Percentiles rank a stretch among this genome's conserved stretches.
Evolutionary conservation across 2,113 vertebrate genomes (phyloP).

Genomic region (Protobothrops mucrosquamatus): DNA sequence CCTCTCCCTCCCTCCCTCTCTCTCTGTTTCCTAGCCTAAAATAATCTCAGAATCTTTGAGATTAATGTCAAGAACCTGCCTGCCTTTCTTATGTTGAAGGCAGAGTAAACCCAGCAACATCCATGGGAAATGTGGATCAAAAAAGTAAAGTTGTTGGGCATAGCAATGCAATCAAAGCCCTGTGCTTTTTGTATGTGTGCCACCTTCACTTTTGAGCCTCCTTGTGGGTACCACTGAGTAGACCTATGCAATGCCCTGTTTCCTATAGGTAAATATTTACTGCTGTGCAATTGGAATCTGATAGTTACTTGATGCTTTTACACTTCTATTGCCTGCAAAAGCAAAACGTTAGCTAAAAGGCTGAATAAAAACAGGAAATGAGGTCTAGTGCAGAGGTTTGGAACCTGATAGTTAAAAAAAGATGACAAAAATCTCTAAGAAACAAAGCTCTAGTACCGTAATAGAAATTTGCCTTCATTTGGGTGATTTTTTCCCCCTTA

Average conservation of each 20-base stretch:
- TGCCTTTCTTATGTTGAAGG: background rate
- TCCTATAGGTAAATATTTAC: background rate
- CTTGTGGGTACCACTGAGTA: background rate
- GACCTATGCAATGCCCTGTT: background rate
- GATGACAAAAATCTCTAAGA: background rate
- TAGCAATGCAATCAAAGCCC: background rate
- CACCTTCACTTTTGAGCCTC: background rate
- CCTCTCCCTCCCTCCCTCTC: background rate
- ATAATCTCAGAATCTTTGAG: background rate
- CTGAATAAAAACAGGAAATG: background rate
- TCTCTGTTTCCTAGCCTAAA: background rate
- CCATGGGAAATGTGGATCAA: background rate
- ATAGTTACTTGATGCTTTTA: background rate
- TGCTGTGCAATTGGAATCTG: background rate
- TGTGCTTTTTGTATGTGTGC: background rate
- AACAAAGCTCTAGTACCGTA: background rate
- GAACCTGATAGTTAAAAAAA: background rate
- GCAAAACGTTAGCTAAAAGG: background rate
- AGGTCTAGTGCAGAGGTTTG: background rate
- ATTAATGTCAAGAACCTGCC: background rate
- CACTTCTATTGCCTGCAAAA: background rate
- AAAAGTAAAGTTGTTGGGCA: background rate
- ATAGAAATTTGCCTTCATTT: background rate
- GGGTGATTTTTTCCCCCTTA: background rate
- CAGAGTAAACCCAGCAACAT: background rate